Conservation (phyloP, 2,797 vertebrate genomes). For the Botia kubotai region DNA sequence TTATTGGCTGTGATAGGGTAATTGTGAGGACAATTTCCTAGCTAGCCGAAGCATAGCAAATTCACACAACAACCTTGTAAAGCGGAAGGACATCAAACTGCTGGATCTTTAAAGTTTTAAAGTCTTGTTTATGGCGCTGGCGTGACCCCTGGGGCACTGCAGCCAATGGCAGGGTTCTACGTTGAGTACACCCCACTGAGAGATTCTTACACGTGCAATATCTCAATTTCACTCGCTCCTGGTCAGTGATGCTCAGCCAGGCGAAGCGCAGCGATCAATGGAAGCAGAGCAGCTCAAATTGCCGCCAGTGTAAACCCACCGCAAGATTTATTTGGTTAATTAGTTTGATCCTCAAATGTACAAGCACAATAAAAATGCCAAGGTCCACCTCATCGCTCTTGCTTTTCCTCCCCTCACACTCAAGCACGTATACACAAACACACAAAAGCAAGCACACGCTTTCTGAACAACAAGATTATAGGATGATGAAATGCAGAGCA, state of each 20-base stretch:
- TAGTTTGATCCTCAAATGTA: slow-evolving; percentile 64
- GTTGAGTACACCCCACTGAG: slow-evolving; percentile 33
- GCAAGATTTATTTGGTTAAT: slow-evolving; percentile 78
- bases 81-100: slow-evolving; percentile 32
- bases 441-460: neutral
- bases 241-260: slow-evolving; percentile 69
- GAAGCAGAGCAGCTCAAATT: slow-evolving; percentile 66
- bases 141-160: slow-evolving; percentile 6
- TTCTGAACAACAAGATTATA: slow-evolving; percentile 44
- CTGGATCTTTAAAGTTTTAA: slow-evolving; percentile 34
- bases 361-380: slow-evolving; percentile 67
- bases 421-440: neutral
- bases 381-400: slow-evolving; percentile 48
- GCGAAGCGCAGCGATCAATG: slow-evolving; percentile 70
- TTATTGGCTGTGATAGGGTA: neutral
- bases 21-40: slow-evolving; percentile 15
- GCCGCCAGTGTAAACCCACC: slow-evolving; percentile 68
- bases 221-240: slow-evolving; percentile 53
- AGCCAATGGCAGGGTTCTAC: slow-evolving; percentile 15
- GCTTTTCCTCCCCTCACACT: slow-evolving; percentile 28
- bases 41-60: slow-evolving; percentile 6
- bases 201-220: slow-evolving; percentile 47
- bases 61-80: slow-evolving; percentile 37
- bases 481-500: slow-evolving; percentile 51
- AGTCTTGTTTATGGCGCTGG: slow-evolving; percentile 34